These are phyloP conservation scores for Himalopsyche tibetana DNA, from an alignment of 2,888 invertebrate species.

Conservation along the genomic window DNA sequence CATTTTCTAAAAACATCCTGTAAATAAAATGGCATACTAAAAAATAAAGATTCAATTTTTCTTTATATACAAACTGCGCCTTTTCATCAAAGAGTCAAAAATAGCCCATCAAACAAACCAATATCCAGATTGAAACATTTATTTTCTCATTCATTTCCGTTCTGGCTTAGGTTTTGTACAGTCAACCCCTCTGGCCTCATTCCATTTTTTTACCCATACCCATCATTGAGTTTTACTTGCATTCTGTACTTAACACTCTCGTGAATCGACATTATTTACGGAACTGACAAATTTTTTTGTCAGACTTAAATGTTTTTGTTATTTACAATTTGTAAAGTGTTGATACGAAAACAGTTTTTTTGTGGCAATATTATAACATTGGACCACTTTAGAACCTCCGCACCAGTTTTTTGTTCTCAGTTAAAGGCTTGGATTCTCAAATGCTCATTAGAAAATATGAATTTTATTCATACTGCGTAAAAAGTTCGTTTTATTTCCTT, in stretches of 20 bases:
- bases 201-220: slow-evolving; percentile 33
- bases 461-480: too few relatives aligned
- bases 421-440: too few relatives aligned
- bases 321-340: not conserved
- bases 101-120: slow-evolving; percentile 51
- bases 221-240: slow-evolving; percentile 10
- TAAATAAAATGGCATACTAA: not conserved
- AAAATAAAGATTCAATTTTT: slow-evolving; percentile 28
- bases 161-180: slow-evolving; percentile 48
- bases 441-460: too few relatives aligned
- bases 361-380: too few relatives aligned
- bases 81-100: slow-evolving; percentile 34
- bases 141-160: slow-evolving; percentile 59
- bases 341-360: too few relatives aligned
- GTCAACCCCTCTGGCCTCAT: not conserved
- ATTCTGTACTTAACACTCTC: not conserved
- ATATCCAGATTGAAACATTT: slow-evolving; percentile 60
- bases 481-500: too few relatives aligned
- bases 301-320: not conserved
- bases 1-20: too few relatives aligned
- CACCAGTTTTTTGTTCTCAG: too few relatives aligned
- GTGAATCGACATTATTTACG: not conserved
- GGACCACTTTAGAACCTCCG: too few relatives aligned
- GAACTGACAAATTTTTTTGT: not conserved
- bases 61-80: slow-evolving; percentile 13